Percentiles rank a stretch among this genome's conserved stretches.
phyloP scores from a whole-genome alignment of 1,140 invertebrate species.

The Ceratosolen solmsi region DNA sequence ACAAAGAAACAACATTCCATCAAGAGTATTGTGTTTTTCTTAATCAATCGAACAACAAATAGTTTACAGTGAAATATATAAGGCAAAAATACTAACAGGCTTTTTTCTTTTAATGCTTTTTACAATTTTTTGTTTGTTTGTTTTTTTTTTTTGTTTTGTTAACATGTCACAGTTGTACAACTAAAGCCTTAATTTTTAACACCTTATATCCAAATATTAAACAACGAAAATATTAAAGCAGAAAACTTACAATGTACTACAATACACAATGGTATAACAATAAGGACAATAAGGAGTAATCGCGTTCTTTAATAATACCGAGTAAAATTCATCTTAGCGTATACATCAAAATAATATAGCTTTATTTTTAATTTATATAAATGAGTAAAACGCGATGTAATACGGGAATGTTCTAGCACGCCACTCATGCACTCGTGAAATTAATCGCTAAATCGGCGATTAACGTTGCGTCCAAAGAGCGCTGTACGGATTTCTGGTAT shows the following conservation, averaged over 20 bases:
- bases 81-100: slow-evolving; percentile 39
- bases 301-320: slow-evolving; percentile 33
- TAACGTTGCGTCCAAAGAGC: slow-evolving; percentile 94
- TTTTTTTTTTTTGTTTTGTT: neutral
- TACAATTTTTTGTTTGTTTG: neutral
- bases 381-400: slow-evolving; percentile 34
- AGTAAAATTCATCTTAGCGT: slow-evolving; percentile 15
- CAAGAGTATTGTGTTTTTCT: slow-evolving; percentile 51
- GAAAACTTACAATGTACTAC: slow-evolving; percentile 43
- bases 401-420: slow-evolving; percentile 62
- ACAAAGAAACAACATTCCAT: slow-evolving; percentile 54
- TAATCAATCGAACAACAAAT: slow-evolving; percentile 44
- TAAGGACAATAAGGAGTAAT: slow-evolving; percentile 49
- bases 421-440: slow-evolving; percentile 40
- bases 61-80: slow-evolving; percentile 38
- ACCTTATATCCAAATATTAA: slow-evolving; percentile 31
- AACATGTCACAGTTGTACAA: neutral
- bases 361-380: slow-evolving; percentile 28
- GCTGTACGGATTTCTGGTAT: slow-evolving; percentile 94
- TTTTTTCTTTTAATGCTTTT: slow-evolving; percentile 35
- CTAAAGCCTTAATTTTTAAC: slow-evolving; percentile 13
- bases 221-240: slow-evolving; percentile 43
- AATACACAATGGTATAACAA: slow-evolving; percentile 51
- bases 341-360: slow-evolving; percentile 38
- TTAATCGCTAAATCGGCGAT: slow-evolving; percentile 96